Conservation (phyloP, 2,797 vertebrate genomes). For the Oreortyx pictus region DNA sequence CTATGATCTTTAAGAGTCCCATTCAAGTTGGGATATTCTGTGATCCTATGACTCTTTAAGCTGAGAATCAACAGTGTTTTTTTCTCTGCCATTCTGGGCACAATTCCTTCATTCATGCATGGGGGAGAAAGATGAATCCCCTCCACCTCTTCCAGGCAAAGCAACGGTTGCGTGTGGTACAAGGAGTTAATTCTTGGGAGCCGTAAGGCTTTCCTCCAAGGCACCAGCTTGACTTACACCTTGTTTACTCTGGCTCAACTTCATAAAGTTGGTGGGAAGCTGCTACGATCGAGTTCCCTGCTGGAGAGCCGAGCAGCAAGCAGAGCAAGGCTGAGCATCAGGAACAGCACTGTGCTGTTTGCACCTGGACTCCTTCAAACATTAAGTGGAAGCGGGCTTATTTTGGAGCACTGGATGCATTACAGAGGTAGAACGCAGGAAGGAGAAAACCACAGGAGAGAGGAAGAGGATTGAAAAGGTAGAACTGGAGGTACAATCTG, state of each 20-base stretch:
- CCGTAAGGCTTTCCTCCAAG: background rate
- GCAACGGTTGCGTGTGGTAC: background rate
- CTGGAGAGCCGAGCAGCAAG: background rate
- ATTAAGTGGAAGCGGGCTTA: background rate
- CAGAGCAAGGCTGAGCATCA: background rate
- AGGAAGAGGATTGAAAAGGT: background rate
- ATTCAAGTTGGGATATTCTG: background rate
- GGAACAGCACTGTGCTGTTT: background rate
- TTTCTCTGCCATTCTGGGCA: background rate
- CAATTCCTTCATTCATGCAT: background rate
- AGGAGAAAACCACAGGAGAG: background rate
- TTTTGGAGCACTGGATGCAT: background rate
- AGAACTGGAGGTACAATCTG: background rate
- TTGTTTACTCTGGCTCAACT: slow-evolving; percentile 9
- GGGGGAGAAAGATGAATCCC: background rate
- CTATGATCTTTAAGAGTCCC: background rate
- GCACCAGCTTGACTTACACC: background rate
- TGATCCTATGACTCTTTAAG: background rate
- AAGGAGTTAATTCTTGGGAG: background rate
- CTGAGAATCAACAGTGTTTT: background rate
- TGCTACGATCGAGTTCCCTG: background rate
- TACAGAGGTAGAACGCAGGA: background rate
- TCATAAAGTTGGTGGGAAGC: background rate
- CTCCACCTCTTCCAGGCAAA: accelerated
- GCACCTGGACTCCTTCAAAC: background rate